Conservation (phyloP, 1,140 invertebrate species). For the Melanaphis sacchari region DNA sequence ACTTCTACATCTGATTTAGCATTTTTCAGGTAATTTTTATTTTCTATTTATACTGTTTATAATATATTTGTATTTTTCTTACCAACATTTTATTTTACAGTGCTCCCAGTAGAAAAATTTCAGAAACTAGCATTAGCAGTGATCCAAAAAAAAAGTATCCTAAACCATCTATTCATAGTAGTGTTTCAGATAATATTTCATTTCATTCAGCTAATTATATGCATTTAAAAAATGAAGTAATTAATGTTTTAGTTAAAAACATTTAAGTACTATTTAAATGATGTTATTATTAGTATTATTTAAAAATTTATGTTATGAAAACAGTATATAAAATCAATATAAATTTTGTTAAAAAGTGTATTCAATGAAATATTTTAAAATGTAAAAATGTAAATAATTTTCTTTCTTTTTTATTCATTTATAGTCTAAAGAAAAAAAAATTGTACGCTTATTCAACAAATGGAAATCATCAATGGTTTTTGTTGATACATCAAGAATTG, state of each 20-base stretch:
- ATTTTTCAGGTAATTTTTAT: slow-evolving; percentile 54
- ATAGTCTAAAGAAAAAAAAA: slow-evolving; percentile 41
- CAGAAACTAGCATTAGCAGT: slow-evolving; percentile 52
- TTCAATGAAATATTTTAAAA: not conserved
- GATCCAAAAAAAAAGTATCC: slow-evolving; percentile 38
- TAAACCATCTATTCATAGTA: slow-evolving; percentile 57
- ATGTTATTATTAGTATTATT: not conserved
- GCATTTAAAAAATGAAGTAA: slow-evolving; percentile 54
- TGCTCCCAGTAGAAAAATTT: slow-evolving; percentile 57
- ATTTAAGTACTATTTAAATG: not conserved
- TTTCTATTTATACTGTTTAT: not conserved
- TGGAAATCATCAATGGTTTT: slow-evolving; percentile 48
- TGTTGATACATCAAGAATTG: slow-evolving; percentile 44
- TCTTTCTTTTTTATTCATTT: not conserved
- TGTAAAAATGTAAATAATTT: not conserved
- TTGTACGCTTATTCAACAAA: slow-evolving; percentile 44
- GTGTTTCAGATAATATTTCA: slow-evolving; percentile 54
- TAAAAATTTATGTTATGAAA: not conserved
- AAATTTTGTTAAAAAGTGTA: not conserved
- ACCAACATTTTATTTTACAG: slow-evolving; percentile 21
- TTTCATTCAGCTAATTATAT: slow-evolving; percentile 54
- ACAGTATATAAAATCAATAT: not conserved
- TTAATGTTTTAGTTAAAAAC: not conserved
- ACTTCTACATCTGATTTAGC: slow-evolving; percentile 62
- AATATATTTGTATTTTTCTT: not conserved